phyloP scores from a whole-genome alignment of 2,797 vertebrate genomes.

The Halcyon chelicuti region DNA sequence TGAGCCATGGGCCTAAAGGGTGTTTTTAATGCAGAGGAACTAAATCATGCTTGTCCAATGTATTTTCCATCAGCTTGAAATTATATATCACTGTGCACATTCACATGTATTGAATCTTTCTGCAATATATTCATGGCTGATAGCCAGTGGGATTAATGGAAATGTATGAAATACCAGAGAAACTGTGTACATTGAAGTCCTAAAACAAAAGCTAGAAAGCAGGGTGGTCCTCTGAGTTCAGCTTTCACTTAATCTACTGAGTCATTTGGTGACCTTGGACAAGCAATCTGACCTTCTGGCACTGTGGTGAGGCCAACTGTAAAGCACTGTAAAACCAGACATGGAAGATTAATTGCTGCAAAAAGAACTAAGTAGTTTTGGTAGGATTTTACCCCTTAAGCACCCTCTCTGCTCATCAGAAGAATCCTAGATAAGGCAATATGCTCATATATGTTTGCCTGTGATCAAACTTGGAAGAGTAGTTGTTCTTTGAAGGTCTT shows the following conservation, averaged over 20 bases:
- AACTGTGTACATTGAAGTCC: background rate
- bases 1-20: slow-evolving; percentile 34
- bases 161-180: background rate
- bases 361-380: background rate
- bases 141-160: background rate
- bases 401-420: background rate
- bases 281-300: slow-evolving; percentile 10
- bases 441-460: background rate
- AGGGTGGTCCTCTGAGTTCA: slow-evolving; percentile 28
- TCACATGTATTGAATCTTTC: background rate
- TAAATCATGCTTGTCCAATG: slow-evolving; percentile 47
- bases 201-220: background rate
- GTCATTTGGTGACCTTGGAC: slow-evolving; percentile 29
- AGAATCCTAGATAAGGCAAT: background rate
- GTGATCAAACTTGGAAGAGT: slow-evolving; percentile 5
- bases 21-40: slow-evolving; percentile 70
- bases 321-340: background rate
- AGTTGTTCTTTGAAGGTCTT: slow-evolving; percentile 25
- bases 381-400: background rate
- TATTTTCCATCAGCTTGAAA: slow-evolving; percentile 62
- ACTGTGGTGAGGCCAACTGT: background rate
- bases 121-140: slow-evolving; percentile 6
- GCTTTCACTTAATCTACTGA: slow-evolving; percentile 34
- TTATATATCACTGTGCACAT: slow-evolving; percentile 24
- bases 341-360: background rate